Evolutionary conservation across 2,113 vertebrate genomes (phyloP), one percentile per base, ranked within the genome.

Genomic region (Amblyopsis rosae): DNA sequence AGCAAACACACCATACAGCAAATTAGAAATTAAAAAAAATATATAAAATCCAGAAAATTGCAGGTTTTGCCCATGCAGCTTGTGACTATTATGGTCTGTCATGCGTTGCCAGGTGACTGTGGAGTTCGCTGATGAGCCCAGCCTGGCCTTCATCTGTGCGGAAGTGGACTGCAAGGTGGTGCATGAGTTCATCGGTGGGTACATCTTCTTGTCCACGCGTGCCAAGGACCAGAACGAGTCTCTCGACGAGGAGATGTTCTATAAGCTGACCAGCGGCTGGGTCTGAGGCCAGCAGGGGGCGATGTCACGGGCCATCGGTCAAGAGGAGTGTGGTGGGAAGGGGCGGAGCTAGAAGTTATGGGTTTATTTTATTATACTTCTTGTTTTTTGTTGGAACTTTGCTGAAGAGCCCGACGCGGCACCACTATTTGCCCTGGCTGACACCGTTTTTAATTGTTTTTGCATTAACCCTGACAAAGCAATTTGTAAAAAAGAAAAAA

Each of bases 201-300:
- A 99, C 91, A 99, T 99, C 88, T 99, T 99, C 90, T 82, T 99
- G 77, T 99, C 97, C 3, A 99, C 98, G 0, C 92, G 98, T 2
- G 97, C 98, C 19, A 99, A 99, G 88, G 97, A 99, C 88, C 98
- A 99, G 92, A 99, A 99, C 12, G 98, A 99, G 91, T 98, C 96
- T 67, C 90, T 99, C 76, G 98, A 99, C 0, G 98, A 99, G 82
- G 98, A 99, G 92, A 99, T 99, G 96, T 99, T 99, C 94, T 99
- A 98, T 91, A 99, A 99, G 93, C 96, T 99, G 82, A 99, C 97
- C 88, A 99, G 98, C 1, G 98, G 98, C 53, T 99, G 97, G 96
- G 93, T 98, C 86, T 98, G 94, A 99, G 77, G 60, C 47, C 17
- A 41, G 59, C 65, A 13, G 57, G 70, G 70, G 67, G 58, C 63